Conservation (phyloP, 2,113 vertebrate genomes). For the Desmodus rotundus region DNA sequence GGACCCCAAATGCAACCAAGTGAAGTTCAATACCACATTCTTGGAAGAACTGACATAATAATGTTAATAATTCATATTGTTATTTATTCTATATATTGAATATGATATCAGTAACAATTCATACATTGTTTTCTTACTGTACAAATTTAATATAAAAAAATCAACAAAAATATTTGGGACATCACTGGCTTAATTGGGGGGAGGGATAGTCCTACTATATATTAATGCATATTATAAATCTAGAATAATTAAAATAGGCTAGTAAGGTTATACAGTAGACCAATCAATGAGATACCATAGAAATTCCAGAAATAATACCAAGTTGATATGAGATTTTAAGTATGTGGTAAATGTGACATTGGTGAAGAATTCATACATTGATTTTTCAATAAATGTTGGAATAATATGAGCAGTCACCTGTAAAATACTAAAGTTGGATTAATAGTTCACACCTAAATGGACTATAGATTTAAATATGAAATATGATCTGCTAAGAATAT, state of each 20-base stretch:
- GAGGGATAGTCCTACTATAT: neutral
- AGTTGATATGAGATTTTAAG: neutral
- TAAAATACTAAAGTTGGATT: neutral
- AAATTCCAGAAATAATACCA: neutral
- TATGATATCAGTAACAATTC: neutral
- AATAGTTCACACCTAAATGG: neutral
- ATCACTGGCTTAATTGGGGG: neutral
- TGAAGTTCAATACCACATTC: neutral
- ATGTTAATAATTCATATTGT: neutral
- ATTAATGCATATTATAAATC: neutral
- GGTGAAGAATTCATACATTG: neutral
- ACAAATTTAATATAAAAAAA: neutral
- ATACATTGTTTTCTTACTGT: neutral
- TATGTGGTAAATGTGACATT: neutral
- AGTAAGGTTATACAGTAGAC: neutral
- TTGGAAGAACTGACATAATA: neutral
- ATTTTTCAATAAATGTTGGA: neutral
- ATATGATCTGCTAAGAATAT: neutral
- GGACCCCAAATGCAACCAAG: neutral
- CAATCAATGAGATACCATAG: neutral
- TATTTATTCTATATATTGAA: neutral
- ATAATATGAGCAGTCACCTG: neutral
- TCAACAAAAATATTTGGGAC: neutral
- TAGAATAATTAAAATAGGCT: neutral
- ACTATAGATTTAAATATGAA: slow-evolving; percentile 3